phyloP scores from a whole-genome alignment of 2,113 vertebrate genomes.

The Leptodactylus fuscus region DNA sequence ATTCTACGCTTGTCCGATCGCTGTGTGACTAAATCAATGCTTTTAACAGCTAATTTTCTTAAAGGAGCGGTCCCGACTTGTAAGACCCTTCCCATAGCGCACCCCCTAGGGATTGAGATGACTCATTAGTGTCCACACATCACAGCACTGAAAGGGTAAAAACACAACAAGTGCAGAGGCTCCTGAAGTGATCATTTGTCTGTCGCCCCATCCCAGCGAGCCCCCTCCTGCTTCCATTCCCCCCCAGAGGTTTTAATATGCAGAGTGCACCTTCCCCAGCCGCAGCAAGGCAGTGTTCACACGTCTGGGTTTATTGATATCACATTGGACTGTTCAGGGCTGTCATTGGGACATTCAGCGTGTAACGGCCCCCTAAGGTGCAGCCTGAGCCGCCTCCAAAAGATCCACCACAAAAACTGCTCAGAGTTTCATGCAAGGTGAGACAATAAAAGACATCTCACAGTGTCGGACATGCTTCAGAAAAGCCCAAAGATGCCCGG shows the following conservation, averaged over 20 bases:
- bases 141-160: constrained; percentile 31
- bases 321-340: constrained; percentile 80
- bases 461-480: constrained; percentile 72
- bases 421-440: constrained; percentile 84
- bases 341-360: constrained; percentile 90
- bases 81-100: not conserved
- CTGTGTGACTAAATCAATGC: no score
- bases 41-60: no score
- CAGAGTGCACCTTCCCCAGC: constrained; percentile 78
- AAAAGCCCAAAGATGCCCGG: constrained; percentile 68
- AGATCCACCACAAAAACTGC: constrained; percentile 74
- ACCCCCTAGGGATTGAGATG: not conserved
- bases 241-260: constrained; percentile 79
- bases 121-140: constrained; percentile 25
- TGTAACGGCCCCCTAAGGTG: constrained; percentile 89
- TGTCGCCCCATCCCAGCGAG: constrained; percentile 7
- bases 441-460: constrained; percentile 71
- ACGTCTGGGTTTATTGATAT: constrained; percentile 90
- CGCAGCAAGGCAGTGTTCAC: constrained; percentile 84
- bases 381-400: constrained; percentile 77
- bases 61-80: no score
- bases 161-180: constrained; percentile 18
- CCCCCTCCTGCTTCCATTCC: constrained; percentile 41
- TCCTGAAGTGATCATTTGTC: constrained; percentile 3
- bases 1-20: no score